These are phyloP conservation scores for Otolemur crassicaudatus DNA, from an alignment of 2,797 vertebrate genomes.

Conservation along the genomic window DNA sequence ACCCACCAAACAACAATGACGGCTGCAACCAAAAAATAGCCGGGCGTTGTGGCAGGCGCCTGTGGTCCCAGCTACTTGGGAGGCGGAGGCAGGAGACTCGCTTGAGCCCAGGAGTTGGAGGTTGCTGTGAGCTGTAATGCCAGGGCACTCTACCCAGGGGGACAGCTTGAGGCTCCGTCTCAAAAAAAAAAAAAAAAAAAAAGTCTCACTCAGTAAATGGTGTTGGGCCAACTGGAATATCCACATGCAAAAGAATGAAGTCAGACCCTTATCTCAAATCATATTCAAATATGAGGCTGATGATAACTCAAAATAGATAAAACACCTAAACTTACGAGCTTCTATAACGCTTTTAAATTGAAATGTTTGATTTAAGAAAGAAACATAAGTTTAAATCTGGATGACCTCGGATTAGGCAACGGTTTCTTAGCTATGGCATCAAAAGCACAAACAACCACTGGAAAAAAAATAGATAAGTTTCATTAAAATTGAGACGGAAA, in stretches of 20 bases:
- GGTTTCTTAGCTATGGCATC: neutral
- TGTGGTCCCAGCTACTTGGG: too few species aligned
- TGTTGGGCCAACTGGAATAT: neutral
- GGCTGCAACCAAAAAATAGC: too few species aligned
- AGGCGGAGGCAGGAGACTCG: too few species aligned
- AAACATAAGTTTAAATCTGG: neutral
- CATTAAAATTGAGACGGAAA: neutral
- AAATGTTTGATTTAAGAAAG: neutral
- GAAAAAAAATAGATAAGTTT: neutral
- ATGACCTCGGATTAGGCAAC: neutral
- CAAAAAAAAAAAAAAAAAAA: neutral
- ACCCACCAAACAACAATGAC: too few species aligned
- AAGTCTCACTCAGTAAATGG: neutral
- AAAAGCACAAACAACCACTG: neutral
- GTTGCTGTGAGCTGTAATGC: too few species aligned
- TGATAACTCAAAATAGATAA: neutral
- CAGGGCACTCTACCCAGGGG: too few species aligned
- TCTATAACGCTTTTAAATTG: neutral
- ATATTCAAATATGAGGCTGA: neutral
- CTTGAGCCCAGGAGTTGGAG: too few species aligned
- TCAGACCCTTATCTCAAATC: neutral
- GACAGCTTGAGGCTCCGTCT: too few species aligned
- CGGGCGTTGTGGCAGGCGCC: too few species aligned
- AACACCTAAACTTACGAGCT: neutral
- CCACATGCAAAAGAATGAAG: neutral